Conservation (phyloP, 2,888 invertebrate genomes). For the Ornithoptera alexandrae region DNA sequence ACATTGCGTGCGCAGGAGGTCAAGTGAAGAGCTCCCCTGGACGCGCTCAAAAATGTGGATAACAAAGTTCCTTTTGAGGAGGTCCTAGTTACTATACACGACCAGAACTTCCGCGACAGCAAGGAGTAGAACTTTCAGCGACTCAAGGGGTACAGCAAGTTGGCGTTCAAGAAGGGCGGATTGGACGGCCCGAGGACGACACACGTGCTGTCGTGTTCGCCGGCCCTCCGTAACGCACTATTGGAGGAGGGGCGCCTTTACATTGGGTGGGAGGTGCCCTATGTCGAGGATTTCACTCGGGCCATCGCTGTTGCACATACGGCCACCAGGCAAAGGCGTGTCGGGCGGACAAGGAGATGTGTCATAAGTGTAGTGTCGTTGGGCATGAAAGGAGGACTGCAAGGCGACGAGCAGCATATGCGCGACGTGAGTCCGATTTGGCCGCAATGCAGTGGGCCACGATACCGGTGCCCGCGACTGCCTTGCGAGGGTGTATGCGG, state of each 20-base stretch:
- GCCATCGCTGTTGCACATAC: conserved; percentile 42
- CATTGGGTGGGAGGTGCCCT: conserved; percentile 32
- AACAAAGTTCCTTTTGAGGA: too few species aligned
- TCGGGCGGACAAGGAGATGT: not conserved
- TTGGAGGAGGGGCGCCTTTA: not conserved
- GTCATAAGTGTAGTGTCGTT: not conserved
- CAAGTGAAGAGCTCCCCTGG: too few species aligned
- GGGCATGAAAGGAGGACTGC: conserved; percentile 6
- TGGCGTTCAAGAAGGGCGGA: not conserved
- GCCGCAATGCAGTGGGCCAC: conserved; percentile 29
- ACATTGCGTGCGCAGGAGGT: conserved; percentile 9
- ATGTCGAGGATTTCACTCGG: conserved; percentile 26
- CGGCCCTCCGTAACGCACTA: not conserved
- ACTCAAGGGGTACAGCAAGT: conserved; percentile 19
- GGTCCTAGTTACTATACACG: too few species aligned
- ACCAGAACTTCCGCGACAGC: too few species aligned
- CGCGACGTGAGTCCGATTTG: conserved; percentile 38
- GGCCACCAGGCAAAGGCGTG: conserved; percentile 43
- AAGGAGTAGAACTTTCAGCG: not conserved
- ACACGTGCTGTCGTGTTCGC: conserved; percentile 30
- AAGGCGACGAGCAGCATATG: conserved; percentile 20
- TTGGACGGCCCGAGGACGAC: not conserved
- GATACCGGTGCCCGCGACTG: conserved; percentile 32
- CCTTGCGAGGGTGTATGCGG: conserved; percentile 33
- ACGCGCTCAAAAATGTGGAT: too few species aligned